Base-by-base conservation (phyloP, 2,797 vertebrate species). In the Okamejei kenojei region DNA sequence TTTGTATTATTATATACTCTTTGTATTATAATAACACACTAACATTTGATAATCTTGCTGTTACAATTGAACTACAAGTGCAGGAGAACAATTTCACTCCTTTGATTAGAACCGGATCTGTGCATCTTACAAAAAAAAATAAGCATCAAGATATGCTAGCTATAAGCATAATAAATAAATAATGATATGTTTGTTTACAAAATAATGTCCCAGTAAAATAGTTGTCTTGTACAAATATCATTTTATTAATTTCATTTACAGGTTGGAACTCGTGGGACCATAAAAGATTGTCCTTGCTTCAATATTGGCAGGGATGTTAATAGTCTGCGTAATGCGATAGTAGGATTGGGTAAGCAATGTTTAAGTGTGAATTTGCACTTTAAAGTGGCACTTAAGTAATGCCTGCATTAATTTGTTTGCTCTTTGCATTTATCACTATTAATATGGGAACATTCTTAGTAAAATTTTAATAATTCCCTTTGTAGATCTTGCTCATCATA, bases 291-390 rank as follows among this genome's bases (percentile, higher is more conserved):
- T 13, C 35, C 96, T 0, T 96, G 96, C 73, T 98, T 98, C 93
- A 98, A 96, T 93, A 95, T 96, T 9, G 95, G 96, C 0, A 96
- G 95, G 58, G 98, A 98, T 94, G 97, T 97, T 13, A 94, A 97
- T 93, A 96, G 95, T 0, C 93, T 99, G 21, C 96, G 94, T 90
- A 97, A 97, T 80, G 98, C 98, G 73, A 97, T 98, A 0, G 96
- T 96, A 93, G 98, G 98, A 93, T 15, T 98, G 5, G 98, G 98
- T 98, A 95, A 95, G 95, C 93, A 4, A 32, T 10, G 0, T 80
- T 93, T 77, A 13, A 17, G 63, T 61, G 79, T 94, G 81, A 19
- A 54, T 21, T 23, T 91, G 21, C 7, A 45, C 29, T 91, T 91
- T 74, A 7, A 91, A 74, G 15, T 73, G 26, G 10, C 8, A 17